These are phyloP conservation scores for Drosophila biarmipes DNA, from an alignment of 1,140 invertebrate genomes.

Conservation along the genomic window DNA sequence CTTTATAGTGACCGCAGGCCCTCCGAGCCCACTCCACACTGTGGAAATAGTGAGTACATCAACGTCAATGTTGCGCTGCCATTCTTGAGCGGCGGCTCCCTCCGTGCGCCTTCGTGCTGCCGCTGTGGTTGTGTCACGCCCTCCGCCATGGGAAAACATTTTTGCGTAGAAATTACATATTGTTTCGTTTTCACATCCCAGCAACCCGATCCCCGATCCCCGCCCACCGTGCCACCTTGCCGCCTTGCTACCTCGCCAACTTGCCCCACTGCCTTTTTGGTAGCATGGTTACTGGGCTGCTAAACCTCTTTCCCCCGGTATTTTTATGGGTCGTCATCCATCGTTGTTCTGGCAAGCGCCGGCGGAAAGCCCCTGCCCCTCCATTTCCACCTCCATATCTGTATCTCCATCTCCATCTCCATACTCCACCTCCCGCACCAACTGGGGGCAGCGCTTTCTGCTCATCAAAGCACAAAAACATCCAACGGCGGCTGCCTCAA, in stretches of 20 bases:
- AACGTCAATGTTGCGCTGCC: constrained; percentile 33
- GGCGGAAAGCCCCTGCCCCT: not conserved
- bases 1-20: not conserved
- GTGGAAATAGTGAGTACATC: constrained; percentile 26
- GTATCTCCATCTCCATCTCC: not conserved
- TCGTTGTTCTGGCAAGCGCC: constrained; percentile 26
- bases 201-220: not conserved
- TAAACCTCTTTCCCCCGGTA: constrained; percentile 15
- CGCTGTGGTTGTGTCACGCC: constrained; percentile 31
- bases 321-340: constrained; percentile 49
- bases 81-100: constrained; percentile 14
- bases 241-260: too few relatives aligned
- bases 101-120: constrained; percentile 14
- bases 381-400: constrained; percentile 4
- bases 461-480: constrained; percentile 54
- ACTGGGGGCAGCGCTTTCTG: constrained; percentile 38
- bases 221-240: not conserved
- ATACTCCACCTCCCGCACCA: not conserved
- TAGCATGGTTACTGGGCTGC: constrained; percentile 30
- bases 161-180: constrained; percentile 55
- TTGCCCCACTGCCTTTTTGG: constrained; percentile 1
- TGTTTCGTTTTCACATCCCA: constrained; percentile 46
- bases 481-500: constrained; percentile 49
- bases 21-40: constrained; percentile 5
- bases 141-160: constrained; percentile 38